A percentile compares a stretch with the other conserved stretches of the same genome.
These are phyloP conservation scores for Notothenia rossii DNA, from an alignment of 2,113 vertebrate genomes.

Conservation along the genomic window DNA sequence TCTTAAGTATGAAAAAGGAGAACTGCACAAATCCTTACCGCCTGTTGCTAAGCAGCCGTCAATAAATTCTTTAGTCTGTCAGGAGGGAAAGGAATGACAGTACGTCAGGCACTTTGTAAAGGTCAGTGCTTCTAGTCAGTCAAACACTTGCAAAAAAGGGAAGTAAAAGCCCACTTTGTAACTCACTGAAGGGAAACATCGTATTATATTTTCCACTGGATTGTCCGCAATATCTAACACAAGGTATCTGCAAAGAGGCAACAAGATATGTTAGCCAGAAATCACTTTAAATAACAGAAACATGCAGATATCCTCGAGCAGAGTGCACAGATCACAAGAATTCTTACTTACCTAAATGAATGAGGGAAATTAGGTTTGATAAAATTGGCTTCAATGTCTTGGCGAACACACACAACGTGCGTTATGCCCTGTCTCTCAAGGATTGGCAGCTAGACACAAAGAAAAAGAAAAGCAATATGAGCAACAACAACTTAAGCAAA, in stretches of 20 bases:
- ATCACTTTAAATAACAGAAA: background rate
- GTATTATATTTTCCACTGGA: constrained; percentile 98
- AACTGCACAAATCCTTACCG: constrained; percentile 83
- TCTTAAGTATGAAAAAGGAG: background rate
- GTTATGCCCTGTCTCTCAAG: constrained; percentile 97
- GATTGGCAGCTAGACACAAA: constrained; percentile 87
- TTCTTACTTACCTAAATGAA: constrained; percentile 91
- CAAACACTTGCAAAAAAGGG: background rate
- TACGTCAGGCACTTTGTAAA: background rate
- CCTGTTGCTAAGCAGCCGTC: constrained; percentile 96
- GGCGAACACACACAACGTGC: constrained; percentile 96
- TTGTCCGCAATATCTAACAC: constrained; percentile 99
- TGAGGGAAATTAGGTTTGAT: constrained; percentile 99
- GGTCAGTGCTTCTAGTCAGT: background rate
- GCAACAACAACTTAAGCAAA: too few relatives aligned
- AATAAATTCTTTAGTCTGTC: constrained; percentile 98
- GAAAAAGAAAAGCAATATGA: constrained; percentile 1
- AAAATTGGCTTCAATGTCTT: constrained; percentile 99
- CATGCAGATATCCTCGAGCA: background rate
- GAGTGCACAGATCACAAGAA: background rate
- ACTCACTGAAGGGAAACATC: constrained; percentile 97
- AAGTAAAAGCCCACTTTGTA: background rate
- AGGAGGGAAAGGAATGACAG: constrained; percentile 42
- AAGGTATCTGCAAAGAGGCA: constrained; percentile 90
- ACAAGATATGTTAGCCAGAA: constrained; percentile 6